Evolutionary conservation across 2,797 vertebrate species (phyloP).

Genomic region (Epinephelus coioides): DNA sequence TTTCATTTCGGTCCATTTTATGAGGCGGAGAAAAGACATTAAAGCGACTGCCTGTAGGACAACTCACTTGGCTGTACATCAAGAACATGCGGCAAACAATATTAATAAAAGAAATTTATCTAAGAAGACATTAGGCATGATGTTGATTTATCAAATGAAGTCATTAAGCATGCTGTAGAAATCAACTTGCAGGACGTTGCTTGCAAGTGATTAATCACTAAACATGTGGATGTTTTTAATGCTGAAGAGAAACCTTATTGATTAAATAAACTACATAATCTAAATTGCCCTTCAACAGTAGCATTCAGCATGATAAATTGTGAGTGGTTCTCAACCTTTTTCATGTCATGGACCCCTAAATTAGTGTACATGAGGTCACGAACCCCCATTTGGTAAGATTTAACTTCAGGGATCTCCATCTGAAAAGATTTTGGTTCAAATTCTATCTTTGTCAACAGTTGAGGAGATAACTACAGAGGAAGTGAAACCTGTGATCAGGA

Average conservation of each 20-base stretch:
- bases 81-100: constrained; percentile 2
- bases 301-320: neutral
- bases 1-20: constrained; percentile 61
- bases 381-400: no score
- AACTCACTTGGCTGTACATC: constrained; percentile 29
- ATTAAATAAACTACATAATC: neutral
- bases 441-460: no score
- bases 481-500: no score
- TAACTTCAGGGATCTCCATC: no score
- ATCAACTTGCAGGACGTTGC: neutral
- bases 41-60: constrained; percentile 26
- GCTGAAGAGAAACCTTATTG: neutral
- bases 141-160: neutral
- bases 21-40: constrained; percentile 45
- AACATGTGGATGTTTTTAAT: neutral
- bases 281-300: neutral
- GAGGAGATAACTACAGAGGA: no score
- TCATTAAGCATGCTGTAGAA: no score
- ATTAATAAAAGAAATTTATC: neutral
- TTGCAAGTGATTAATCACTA: neutral
- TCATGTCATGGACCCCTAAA: no score
- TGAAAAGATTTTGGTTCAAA: no score
- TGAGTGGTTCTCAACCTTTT: no score
- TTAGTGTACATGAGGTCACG: no score
- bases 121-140: neutral